Percentiles rank a stretch among this genome's conserved stretches.
phyloP scores from a whole-genome alignment of 2,797 vertebrate species.

The Pterois miles region DNA sequence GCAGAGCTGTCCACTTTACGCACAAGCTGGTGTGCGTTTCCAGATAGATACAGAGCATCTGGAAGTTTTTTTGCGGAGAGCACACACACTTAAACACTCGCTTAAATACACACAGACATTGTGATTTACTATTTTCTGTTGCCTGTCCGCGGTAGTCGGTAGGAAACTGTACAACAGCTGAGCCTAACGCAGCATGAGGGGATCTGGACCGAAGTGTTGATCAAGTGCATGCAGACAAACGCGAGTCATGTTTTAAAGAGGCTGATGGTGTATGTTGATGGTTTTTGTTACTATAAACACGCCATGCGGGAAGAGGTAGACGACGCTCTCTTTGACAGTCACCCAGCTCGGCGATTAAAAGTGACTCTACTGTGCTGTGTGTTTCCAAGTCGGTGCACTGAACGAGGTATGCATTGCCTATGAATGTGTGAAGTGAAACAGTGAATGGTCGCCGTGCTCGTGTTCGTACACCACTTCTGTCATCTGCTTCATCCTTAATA shows the following conservation, averaged over 20 bases:
- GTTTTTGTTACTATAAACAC: not conserved
- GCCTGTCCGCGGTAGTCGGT: not conserved
- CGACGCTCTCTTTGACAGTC: conserved; percentile 37
- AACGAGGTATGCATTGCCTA: conserved; percentile 2
- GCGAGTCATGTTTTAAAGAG: not conserved
- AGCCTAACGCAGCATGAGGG: conserved; percentile 41
- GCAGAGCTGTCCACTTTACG: conserved; percentile 43
- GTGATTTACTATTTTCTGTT: not conserved
- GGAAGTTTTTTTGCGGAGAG: conserved; percentile 54
- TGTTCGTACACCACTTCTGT: conserved; percentile 29
- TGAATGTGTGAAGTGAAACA: not conserved
- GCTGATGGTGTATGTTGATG: not conserved
- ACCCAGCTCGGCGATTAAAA: not conserved
- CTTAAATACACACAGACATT: not conserved
- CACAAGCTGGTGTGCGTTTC: conserved; percentile 48
- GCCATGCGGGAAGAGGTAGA: conserved; percentile 21
- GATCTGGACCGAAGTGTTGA: not conserved
- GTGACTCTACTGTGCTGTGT: conserved; percentile 24
- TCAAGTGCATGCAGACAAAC: not conserved
- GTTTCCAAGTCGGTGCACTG: conserved; percentile 1
- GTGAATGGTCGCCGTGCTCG: conserved; percentile 3
- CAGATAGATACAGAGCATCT: conserved; percentile 2
- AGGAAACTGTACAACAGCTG: conserved; percentile 35
- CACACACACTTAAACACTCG: not conserved
- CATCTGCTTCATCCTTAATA: conserved; percentile 34